Evolutionary conservation across 2,888 invertebrate genomes (phyloP).

Genomic region (Gastracanthus pulcherrimus): DNA sequence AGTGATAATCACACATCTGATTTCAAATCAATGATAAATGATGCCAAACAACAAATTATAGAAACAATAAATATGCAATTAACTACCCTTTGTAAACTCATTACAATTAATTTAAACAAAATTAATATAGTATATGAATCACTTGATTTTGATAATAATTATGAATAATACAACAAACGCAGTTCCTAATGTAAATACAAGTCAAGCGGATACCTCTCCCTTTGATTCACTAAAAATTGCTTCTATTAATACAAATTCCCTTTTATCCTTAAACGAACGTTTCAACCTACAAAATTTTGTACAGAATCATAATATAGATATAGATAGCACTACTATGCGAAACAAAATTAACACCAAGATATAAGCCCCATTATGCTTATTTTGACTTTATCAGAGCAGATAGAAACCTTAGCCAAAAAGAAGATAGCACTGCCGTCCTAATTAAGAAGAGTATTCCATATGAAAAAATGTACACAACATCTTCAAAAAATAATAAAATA

Average conservation of each 20-base stretch:
- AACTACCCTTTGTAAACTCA: no score
- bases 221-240: not conserved
- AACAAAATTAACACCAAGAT: not conserved
- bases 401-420: not conserved
- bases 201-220: not conserved
- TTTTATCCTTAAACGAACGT: not conserved
- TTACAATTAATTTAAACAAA: not conserved
- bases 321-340: not conserved
- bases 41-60: no score
- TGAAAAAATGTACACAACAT: not conserved
- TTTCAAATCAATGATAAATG: no score
- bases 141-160: no score
- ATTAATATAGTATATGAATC: no score
- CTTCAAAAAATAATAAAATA: not conserved
- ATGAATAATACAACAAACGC: no score
- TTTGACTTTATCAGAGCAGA: not conserved
- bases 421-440: not conserved
- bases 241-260: not conserved
- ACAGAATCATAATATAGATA: not conserved
- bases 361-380: not conserved
- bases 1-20: no score
- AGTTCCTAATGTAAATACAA: no score
- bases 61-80: no score
- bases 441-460: not conserved
- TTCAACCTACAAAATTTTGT: not conserved